Percentiles rank a stretch among this genome's conserved stretches.
Evolutionary conservation across 2,113 vertebrate genomes (phyloP).

Genomic region (Arizona elegans): DNA sequence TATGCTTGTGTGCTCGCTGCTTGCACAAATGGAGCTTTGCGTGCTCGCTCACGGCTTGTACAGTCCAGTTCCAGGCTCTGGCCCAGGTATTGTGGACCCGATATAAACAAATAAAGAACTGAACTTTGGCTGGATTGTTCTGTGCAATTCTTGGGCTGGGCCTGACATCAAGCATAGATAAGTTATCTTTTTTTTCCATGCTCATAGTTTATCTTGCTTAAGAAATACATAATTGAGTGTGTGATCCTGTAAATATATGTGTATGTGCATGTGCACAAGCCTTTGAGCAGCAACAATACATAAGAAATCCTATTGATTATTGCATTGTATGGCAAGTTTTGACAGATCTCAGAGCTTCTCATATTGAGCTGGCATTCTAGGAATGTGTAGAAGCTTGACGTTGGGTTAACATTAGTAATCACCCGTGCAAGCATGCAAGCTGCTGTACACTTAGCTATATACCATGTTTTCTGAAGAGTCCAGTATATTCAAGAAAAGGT

Average conservation of each 20-base stretch:
- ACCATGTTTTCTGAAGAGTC: not conserved
- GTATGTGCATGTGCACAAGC: not conserved
- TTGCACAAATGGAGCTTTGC: no score
- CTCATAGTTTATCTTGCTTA: not conserved
- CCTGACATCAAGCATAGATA: not conserved
- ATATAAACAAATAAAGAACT: not conserved
- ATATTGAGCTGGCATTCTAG: not conserved
- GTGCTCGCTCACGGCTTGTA: not conserved
- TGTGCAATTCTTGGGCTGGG: not conserved
- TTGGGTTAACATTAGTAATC: not conserved
- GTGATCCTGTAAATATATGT: not conserved
- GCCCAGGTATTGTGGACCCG: not conserved
- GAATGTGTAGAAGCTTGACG: not conserved
- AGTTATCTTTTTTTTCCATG: not conserved
- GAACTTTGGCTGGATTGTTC: not conserved
- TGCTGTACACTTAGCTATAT: not conserved
- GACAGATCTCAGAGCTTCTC: not conserved
- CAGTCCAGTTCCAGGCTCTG: rapidly evolving
- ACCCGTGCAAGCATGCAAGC: not conserved
- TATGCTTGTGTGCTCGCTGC: not conserved
- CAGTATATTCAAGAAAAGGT: not conserved
- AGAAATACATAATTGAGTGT: not conserved
- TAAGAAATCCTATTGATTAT: not conserved
- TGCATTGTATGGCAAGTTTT: not conserved
- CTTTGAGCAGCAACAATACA: not conserved